Base-by-base conservation (phyloP, 1,140 invertebrate genomes). In the Ceratoteleas bidentatus region DNA sequence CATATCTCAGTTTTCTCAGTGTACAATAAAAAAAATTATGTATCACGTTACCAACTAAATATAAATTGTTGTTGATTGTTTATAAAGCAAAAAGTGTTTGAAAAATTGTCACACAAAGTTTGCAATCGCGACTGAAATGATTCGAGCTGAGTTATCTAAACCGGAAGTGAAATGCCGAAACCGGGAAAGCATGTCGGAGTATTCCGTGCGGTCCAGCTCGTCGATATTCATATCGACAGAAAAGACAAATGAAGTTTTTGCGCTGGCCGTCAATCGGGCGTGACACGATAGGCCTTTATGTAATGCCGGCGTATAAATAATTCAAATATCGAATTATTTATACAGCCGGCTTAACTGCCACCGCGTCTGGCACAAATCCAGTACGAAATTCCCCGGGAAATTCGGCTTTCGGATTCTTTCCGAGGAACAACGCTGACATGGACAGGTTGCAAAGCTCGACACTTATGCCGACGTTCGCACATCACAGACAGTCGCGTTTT, bases 321-420 rank as follows among this genome's bases (percentile, higher is more conserved):
- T 81, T 81, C 72, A 75, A 81, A 81, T 75, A 81, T 81, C 65
- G 78, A 75, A 81, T 81, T 72, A 81, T 81, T 81, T 81, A 75
- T 75, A 75, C 78, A 65, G 78, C 50, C 78, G 78, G 65, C 43
- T 81, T 70, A 65, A 70, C 65, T 69, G 78, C 72, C 57, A 47
- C 65, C 75, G 60, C 52, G 60, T 62, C 70, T 81, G 79, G 79
- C 79, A 72, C 54, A 74, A 66, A 81, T 75, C 79, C 79, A 81
- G 66, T 75, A 76, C 79, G 79, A 81, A 76, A 81, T 81, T 76
- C 72, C 72, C 68, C 66, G 72, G 72, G 79, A 81, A 77, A 77
- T 72, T 76, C 72, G 72, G 58, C 78, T 70, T 81, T 81, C 54
- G 58, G 60, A 76, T 81, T 66, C 66, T 62, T 81, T 60, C 62